Evolutionary conservation across 1,140 invertebrate species (phyloP), one percentile per base, ranked within the genome.

Genomic region (Drosophila baimaii): DNA sequence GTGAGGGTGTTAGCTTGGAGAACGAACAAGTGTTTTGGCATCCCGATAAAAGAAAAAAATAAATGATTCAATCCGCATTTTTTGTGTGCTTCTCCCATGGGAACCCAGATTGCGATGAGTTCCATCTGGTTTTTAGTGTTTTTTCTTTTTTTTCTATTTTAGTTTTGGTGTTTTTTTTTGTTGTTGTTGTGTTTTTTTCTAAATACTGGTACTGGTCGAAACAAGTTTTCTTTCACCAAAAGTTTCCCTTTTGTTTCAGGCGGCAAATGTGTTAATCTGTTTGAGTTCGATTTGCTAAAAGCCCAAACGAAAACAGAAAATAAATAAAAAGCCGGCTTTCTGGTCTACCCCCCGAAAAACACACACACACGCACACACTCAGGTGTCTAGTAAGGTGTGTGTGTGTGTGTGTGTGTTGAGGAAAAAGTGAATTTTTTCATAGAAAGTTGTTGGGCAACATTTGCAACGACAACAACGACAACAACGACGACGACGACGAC

Each of bases 371-470:
- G 8, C 21, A 64, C 59, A 72, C 65, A 64, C 62, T 65, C 55
- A 44, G 23, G 29, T 57, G 35, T 21, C 12, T 29, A 17, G 39
- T 23, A 31, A 29, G 55, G 39, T 15, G 9, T 47, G 44, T 27
- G 23, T 47, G 29, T 29, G 13, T 37, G 31, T 54, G 43, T 35
- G 58, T 43, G 44, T 43, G 33, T 47, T 47, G 77, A 71, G 83
- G 84, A 88, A 88, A 88, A 88, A 88, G 84, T 88, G 85, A 88
- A 88, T 88, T 88, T 88, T 88, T 88, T 88, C 84, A 88, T 88
- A 88, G 84, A 88, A 88, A 88, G 84, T 88, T 88, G 84, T 79
- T 88, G 69, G 84, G 80, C 84, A 89, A 84, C 84, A 89, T 88
- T 89, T 83, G 76, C 66, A 75, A 79, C 65, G 79, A 29, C 31